Evolutionary conservation across 2,797 vertebrate genomes (phyloP).

Genomic region (Fistularia commersonii): DNA sequence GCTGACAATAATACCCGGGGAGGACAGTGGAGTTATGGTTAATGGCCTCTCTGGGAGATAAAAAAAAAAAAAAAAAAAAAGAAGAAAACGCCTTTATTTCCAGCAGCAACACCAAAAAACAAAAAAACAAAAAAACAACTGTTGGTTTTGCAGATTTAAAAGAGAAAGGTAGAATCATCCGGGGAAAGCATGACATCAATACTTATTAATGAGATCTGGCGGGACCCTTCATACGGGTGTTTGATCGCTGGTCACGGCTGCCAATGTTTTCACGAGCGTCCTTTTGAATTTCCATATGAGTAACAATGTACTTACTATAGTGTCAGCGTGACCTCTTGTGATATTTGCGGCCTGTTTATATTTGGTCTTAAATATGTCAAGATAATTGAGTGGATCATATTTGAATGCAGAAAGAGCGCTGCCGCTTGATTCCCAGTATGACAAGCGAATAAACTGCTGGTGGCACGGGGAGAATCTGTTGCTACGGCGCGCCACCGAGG

Average conservation of each 20-base stretch:
- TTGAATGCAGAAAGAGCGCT: slow-evolving; percentile 37
- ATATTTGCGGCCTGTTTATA: slow-evolving; percentile 63
- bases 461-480: slow-evolving; percentile 24
- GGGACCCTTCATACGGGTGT: slow-evolving; percentile 20
- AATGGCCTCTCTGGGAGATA: slow-evolving; percentile 53
- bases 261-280: slow-evolving; percentile 36
- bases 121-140: slow-evolving; percentile 21
- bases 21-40: slow-evolving; percentile 52
- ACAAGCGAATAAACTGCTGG: slow-evolving; percentile 50
- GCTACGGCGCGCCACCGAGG: slow-evolving; percentile 16
- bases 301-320: slow-evolving; percentile 48
- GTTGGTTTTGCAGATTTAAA: slow-evolving; percentile 13
- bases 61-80: no score
- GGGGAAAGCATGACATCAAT: slow-evolving; percentile 10
- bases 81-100: slow-evolving; percentile 32
- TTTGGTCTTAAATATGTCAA: slow-evolving; percentile 64
- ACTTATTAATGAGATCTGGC: slow-evolving; percentile 20
- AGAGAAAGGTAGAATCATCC: slow-evolving; percentile 29
- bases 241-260: slow-evolving; percentile 34
- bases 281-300: slow-evolving; percentile 51
- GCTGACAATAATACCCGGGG: slow-evolving; percentile 59
- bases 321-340: slow-evolving; percentile 62
- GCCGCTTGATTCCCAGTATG: slow-evolving; percentile 46
- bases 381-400: slow-evolving; percentile 64
- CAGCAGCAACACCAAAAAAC: slow-evolving; percentile 32